Percentiles rank a stretch among this genome's conserved stretches.
phyloP scores from a whole-genome alignment of 53 echinoderm and acorn worm species.

The Crossaster papposus region DNA sequence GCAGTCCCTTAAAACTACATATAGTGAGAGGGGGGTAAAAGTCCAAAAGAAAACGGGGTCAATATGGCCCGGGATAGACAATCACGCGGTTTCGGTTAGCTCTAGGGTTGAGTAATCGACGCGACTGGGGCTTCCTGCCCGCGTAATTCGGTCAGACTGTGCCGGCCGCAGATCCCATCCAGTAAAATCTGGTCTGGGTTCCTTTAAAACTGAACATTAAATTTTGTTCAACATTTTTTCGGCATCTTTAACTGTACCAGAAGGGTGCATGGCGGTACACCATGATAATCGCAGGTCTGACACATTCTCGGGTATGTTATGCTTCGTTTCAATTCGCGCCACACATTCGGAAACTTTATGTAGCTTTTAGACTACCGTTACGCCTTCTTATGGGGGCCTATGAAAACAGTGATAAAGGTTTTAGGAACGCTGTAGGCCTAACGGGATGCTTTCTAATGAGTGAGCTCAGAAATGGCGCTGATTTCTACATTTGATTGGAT shows the following conservation, averaged over 20 bases:
- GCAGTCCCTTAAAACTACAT: neutral
- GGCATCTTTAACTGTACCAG: neutral
- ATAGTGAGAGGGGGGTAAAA: conserved; percentile 2
- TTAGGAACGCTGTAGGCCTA: neutral
- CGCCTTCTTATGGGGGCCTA: neutral
- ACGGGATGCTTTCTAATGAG: neutral
- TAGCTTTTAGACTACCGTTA: neutral
- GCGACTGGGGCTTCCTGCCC: conserved; percentile 45
- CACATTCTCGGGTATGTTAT: neutral
- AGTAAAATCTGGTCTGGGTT: neutral
- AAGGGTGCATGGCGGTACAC: no score
- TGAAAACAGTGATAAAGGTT: neutral
- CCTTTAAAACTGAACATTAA: neutral
- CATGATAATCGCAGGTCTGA: neutral
- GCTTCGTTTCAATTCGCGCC: neutral
- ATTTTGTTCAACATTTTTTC: neutral
- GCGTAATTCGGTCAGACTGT: conserved; percentile 21
- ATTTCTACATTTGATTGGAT: neutral
- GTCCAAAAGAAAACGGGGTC: conserved; percentile 8
- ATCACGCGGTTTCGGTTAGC: conserved; percentile 36
- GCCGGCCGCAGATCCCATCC: conserved; percentile 14
- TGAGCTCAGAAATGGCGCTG: neutral
- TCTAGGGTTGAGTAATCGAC: conserved; percentile 54
- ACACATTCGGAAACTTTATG: neutral
- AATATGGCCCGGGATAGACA: conserved; percentile 33